Conservation (phyloP, 1,140 invertebrate genomes). For the Nomia melanderi region DNA sequence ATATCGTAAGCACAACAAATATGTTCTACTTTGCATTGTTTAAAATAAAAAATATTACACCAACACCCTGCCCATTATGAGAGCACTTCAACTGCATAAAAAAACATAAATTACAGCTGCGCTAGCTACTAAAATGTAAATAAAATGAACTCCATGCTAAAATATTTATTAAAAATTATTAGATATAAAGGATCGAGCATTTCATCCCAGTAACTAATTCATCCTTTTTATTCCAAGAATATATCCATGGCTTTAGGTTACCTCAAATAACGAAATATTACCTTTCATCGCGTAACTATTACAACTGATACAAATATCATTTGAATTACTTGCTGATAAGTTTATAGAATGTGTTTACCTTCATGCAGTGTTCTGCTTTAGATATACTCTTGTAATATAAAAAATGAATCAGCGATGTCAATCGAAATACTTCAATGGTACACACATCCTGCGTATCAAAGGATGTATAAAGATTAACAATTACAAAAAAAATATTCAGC, state of each 20-base stretch:
- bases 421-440: background rate
- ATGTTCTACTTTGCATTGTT: slow-evolving; percentile 7
- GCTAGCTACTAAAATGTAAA: slow-evolving; percentile 55
- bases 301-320: too few species aligned
- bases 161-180: slow-evolving; percentile 1
- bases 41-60: slow-evolving; percentile 33
- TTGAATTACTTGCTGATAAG: too few species aligned
- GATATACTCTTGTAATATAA: background rate
- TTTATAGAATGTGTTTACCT: too few species aligned
- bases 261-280: background rate
- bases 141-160: slow-evolving; percentile 56
- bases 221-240: background rate
- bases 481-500: slow-evolving; percentile 43
- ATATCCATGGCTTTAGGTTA: background rate
- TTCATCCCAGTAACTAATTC: background rate
- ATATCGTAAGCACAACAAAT: slow-evolving; percentile 27
- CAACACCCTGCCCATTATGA: slow-evolving; percentile 45
- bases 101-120: slow-evolving; percentile 39
- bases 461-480: slow-evolving; percentile 32
- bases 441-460: background rate
- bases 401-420: background rate
- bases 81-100: slow-evolving; percentile 42
- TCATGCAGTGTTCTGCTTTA: background rate
- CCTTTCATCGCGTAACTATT: background rate
- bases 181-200: background rate